A percentile compares a stretch with the other conserved stretches of the same genome.
Conservation (phyloP, 2,888 invertebrate genomes). For the Platynereis dumerilii region DNA sequence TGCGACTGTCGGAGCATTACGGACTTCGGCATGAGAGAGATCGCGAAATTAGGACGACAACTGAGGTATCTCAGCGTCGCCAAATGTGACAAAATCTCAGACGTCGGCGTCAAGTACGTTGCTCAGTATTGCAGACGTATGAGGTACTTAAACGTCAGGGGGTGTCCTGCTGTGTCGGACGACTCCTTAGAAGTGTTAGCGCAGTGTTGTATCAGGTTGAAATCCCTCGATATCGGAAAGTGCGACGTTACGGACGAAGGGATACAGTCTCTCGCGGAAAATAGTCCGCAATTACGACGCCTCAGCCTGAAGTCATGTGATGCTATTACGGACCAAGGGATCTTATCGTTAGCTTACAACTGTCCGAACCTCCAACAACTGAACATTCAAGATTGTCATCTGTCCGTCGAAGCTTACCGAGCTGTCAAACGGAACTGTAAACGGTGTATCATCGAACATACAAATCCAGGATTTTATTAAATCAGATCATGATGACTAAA, state of each 20-base stretch:
- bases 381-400: constrained; percentile 91
- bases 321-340: constrained; percentile 86
- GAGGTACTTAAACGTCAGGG: constrained; percentile 84
- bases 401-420: constrained; percentile 85
- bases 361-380: constrained; percentile 88
- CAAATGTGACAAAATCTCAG: constrained; percentile 85
- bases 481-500: too few relatives aligned
- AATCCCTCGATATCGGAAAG: constrained; percentile 89
- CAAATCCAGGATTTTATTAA: constrained; percentile 89
- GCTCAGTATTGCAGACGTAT: constrained; percentile 87
- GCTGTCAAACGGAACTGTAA: constrained; percentile 93
- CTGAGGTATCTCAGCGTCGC: constrained; percentile 90
- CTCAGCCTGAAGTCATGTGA: constrained; percentile 89
- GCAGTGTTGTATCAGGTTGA: constrained; percentile 81
- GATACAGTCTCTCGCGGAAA: constrained; percentile 80
- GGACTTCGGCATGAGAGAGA: constrained; percentile 87
- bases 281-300: constrained; percentile 82
- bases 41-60: constrained; percentile 86
- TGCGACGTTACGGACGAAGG: constrained; percentile 93
- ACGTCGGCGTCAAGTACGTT: constrained; percentile 86
- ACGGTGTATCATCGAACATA: constrained; percentile 91
- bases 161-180: constrained; percentile 93
- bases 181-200: constrained; percentile 87
- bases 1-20: constrained; percentile 87
- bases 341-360: constrained; percentile 87